phyloP scores from a whole-genome alignment of 2,797 vertebrate genomes.

The Meda fulgida region DNA sequence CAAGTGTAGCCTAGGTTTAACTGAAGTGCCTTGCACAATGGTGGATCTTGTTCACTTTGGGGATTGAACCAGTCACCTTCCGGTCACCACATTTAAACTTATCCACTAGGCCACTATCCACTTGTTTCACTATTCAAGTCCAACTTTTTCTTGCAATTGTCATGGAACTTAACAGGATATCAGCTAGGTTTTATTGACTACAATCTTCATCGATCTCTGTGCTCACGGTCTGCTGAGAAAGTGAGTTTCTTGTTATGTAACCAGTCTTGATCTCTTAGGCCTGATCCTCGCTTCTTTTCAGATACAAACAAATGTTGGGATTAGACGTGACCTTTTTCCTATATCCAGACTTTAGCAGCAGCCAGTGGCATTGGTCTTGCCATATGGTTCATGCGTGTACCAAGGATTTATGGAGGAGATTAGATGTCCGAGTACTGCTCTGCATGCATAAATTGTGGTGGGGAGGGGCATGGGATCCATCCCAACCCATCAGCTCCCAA shows the following conservation, averaged over 20 bases:
- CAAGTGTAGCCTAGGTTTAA: not conserved
- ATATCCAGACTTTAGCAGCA: not conserved
- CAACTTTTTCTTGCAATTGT: not conserved
- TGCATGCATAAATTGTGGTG: constrained; percentile 21
- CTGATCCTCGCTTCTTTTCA: not conserved
- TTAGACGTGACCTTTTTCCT: constrained; percentile 16
- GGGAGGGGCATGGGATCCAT: not conserved
- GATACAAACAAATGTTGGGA: constrained; percentile 11
- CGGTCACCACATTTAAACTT: not conserved
- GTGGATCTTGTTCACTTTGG: not conserved
- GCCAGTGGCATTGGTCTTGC: not conserved
- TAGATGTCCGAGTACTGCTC: constrained; percentile 33
- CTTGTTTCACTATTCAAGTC: not conserved
- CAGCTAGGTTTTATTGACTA: not conserved
- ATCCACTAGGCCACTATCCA: not conserved
- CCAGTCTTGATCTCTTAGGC: not conserved
- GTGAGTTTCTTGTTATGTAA: not conserved
- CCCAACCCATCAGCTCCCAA: not conserved
- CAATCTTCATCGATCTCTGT: not conserved
- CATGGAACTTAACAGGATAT: not conserved
- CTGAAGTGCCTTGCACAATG: not conserved
- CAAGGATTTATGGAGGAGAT: constrained; percentile 42
- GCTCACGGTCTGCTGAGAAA: not conserved
- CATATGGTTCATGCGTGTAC: constrained; percentile 11
- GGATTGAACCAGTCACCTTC: not conserved